A percentile compares a stretch with the other conserved stretches of the same genome.
These are phyloP conservation scores for Heterodera schachtii DNA, from an alignment of 1,140 invertebrate species.

Conservation along the genomic window DNA sequence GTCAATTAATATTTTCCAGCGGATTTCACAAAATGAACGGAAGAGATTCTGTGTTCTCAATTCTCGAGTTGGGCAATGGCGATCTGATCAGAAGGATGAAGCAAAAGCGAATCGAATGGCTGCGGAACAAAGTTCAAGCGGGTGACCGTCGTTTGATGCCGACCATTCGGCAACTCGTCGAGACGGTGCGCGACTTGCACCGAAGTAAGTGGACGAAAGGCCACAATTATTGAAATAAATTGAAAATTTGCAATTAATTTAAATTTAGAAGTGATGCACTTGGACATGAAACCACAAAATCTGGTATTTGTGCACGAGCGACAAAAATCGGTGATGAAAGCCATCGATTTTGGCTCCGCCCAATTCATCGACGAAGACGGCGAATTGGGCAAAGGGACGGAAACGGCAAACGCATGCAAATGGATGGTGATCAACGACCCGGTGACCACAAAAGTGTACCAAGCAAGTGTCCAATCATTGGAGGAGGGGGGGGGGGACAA, in stretches of 20 bases:
- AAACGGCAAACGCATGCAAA: constrained; percentile 10
- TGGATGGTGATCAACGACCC: not conserved
- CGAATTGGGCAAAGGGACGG: not conserved
- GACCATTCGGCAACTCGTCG: not conserved
- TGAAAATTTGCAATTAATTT: not conserved
- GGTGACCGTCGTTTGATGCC: not conserved
- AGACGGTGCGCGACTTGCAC: constrained; percentile 1
- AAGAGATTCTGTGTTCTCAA: not conserved
- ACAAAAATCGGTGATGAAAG: constrained; percentile 7
- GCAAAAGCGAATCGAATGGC: not conserved
- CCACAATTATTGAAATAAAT: not conserved
- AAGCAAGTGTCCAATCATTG: not conserved
- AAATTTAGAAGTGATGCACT: constrained; percentile 14
- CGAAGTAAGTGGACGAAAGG: not conserved
- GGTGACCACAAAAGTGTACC: constrained; percentile 12
- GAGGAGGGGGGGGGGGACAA: too few relatives aligned
- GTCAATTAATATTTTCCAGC: not conserved
- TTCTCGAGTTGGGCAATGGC: not conserved
- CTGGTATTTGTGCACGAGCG: constrained; percentile 12
- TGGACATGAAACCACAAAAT: constrained; percentile 23
- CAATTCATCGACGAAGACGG: constrained; percentile 7
- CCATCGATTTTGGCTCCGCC: constrained; percentile 21
- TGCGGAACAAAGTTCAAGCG: not conserved
- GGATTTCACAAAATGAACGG: not conserved
- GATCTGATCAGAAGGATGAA: not conserved